Percentiles rank a stretch among this genome's conserved stretches.
Conservation (phyloP, 2,797 vertebrate genomes). For the Onychomys torridus region DNA sequence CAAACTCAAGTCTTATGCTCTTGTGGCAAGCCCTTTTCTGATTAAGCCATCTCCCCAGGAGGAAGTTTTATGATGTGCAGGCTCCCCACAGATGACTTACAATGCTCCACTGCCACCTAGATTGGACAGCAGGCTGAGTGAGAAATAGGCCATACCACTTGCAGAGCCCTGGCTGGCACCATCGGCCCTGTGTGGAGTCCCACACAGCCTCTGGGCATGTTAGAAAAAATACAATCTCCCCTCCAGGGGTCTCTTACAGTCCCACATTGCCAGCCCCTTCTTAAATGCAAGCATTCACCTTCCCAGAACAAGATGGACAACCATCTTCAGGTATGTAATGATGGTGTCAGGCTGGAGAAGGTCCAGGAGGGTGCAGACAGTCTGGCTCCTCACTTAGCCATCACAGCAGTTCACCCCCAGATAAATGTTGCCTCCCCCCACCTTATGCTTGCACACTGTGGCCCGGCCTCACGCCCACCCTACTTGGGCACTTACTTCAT, state of each 20-base stretch:
- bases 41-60: background rate
- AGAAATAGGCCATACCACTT: background rate
- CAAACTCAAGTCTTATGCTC: background rate
- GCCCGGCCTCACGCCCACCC: rapidly evolving
- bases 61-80: background rate
- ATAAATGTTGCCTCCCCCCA: background rate
- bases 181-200: background rate
- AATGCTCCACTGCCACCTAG: background rate
- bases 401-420: background rate
- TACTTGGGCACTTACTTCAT: conserved; percentile 92
- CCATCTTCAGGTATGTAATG: background rate
- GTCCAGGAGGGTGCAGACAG: background rate
- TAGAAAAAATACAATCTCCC: background rate
- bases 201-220: background rate
- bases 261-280: no score
- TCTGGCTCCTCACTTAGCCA: no score
- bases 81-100: rapidly evolving
- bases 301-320: background rate
- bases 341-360: background rate
- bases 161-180: background rate
- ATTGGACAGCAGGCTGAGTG: background rate
- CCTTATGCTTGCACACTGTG: rapidly evolving
- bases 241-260: background rate
- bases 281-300: background rate
- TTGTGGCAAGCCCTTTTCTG: background rate